Evolutionary conservation across 2,888 invertebrate genomes (phyloP), one percentile per base, ranked within the genome.

Genomic region (Epirrhoe alternata): DNA sequence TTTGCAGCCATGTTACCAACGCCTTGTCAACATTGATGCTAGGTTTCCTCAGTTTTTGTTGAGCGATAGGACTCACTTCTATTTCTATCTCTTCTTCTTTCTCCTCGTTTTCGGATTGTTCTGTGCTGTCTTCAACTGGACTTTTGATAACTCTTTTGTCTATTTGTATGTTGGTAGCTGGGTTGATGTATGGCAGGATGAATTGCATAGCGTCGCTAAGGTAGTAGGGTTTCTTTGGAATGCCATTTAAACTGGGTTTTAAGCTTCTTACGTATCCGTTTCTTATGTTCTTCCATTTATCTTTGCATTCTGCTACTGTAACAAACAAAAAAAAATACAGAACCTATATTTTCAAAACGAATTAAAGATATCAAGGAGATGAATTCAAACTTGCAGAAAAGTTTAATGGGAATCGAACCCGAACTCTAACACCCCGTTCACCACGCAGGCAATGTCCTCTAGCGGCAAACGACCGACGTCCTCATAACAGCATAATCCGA

Each of bases 201-300:
- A 66, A 70, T 35, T 66, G 61, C 56, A 70, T 35, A 2, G 38
- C 58, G 4, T 69, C 59, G 33, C 35, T 31, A 5, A 69, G 33
- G 24, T 69, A 69, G 45, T 69, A 69, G 0, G 65, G 68, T 16
- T 69, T 69, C 31, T 61, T 69, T 4, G 24, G 5, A 3, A 42
- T 14, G 5, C 64, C 65, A 1, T 62, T 65, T 0, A 17, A 16
- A 14, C 45, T 10, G n/a, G 65, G 59, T 42, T 62, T 69, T n/a
- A 69, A 17, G 24, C 65, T 65, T 56, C 68, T 62, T 6, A 65
- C 64, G 12, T 60, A 69, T 2, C 65, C 68, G 17, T 65, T 69
- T 55, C 68, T 55, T n/a, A 69, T 61, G 52, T 69, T 69, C 42
- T 69, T 69, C 68, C 68, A 69, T 65, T 62, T 69, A 8, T 69